Conservation (phyloP, 2,888 invertebrate species). For the Nasonia oneida region DNA sequence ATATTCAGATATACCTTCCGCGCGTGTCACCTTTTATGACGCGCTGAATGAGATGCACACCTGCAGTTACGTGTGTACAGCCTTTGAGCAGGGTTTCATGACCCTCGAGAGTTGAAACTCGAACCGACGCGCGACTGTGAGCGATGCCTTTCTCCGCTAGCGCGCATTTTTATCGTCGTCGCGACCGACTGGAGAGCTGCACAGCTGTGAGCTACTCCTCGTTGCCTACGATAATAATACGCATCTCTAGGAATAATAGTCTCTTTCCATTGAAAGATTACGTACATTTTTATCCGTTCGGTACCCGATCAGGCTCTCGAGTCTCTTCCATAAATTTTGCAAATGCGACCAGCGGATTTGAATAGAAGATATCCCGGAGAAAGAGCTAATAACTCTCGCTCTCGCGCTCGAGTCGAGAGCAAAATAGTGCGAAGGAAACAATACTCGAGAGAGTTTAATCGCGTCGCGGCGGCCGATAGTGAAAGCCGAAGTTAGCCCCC, state of each 20-base stretch:
- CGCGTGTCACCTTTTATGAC: slow-evolving; percentile 44
- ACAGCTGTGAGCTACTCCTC: neutral
- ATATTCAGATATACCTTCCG: neutral
- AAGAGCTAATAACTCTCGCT: neutral
- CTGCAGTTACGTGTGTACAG: slow-evolving; percentile 27
- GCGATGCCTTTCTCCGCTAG: neutral
- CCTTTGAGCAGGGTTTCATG: slow-evolving; percentile 26
- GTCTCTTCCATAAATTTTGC: too few relatives aligned
- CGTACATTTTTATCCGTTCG: too few relatives aligned
- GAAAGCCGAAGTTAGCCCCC: neutral
- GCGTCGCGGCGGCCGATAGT: slow-evolving; percentile 6
- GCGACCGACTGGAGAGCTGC: neutral
- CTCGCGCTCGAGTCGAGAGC: neutral
- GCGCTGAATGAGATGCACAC: slow-evolving; percentile 39
- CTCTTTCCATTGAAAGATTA: neutral
- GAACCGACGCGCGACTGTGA: neutral
- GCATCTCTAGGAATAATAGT: neutral
- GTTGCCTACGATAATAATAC: neutral
- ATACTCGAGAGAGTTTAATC: slow-evolving; percentile 1
- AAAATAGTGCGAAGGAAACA: slow-evolving; percentile 32
- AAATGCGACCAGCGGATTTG: neutral
- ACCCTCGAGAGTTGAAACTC: slow-evolving; percentile 32
- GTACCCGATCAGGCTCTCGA: too few relatives aligned
- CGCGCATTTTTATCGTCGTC: neutral
- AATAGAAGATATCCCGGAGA: neutral